Conservation (phyloP, 2,113 vertebrate genomes). For the Mesocricetus auratus region DNA sequence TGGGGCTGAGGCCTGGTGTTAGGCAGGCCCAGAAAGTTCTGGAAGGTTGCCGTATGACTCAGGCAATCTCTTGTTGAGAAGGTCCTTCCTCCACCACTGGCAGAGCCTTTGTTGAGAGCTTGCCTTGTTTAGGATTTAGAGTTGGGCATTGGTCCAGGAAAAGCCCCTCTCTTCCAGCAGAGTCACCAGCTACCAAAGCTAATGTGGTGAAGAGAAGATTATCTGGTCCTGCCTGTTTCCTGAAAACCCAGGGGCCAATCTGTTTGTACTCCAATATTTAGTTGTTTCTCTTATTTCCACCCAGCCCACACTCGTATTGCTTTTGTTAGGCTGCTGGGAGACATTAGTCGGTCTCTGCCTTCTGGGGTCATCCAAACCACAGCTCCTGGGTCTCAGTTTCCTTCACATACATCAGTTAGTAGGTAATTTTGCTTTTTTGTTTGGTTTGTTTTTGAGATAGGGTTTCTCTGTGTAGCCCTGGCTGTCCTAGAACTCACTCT, state of each 20-base stretch:
- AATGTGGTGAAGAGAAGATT: not conserved
- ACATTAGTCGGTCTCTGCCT: not conserved
- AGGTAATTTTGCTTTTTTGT: not conserved
- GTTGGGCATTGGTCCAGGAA: slow-evolving; percentile 10
- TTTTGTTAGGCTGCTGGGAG: not conserved
- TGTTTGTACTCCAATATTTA: not conserved
- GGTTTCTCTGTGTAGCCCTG: not conserved
- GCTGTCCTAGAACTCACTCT: not conserved
- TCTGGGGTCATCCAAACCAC: not conserved
- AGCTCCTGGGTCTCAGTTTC: not conserved
- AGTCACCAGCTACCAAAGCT: not conserved
- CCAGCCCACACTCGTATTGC: not conserved
- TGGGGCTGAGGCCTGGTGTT: rapidly evolving
- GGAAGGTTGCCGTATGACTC: not conserved
- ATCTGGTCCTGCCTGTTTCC: not conserved
- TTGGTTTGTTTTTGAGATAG: not conserved
- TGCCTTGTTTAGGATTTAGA: slow-evolving; percentile 34
- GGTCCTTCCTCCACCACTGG: not conserved
- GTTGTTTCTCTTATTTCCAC: not conserved
- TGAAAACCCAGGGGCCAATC: not conserved
- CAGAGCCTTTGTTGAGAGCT: not conserved
- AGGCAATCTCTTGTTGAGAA: not conserved
- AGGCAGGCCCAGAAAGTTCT: slow-evolving; percentile 6
- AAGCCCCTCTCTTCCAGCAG: not conserved
- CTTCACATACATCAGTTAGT: not conserved